phyloP scores from a whole-genome alignment of 2,113 vertebrate species.

The Atrichornis clamosus region DNA sequence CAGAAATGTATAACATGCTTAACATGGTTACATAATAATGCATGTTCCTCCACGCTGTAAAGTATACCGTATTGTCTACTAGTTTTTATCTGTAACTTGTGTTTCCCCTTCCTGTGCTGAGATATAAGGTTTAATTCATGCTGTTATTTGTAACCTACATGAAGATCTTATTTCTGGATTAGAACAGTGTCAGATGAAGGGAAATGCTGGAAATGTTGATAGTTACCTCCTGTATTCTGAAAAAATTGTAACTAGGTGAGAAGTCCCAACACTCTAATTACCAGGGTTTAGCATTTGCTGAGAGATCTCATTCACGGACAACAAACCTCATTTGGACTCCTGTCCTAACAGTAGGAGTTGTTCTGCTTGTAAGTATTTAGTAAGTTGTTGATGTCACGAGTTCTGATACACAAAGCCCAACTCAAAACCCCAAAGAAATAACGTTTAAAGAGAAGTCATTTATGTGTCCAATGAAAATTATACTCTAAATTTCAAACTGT shows the following conservation, averaged over 20 bases:
- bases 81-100: not conserved
- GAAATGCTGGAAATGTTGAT: not conserved
- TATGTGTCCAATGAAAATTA: not conserved
- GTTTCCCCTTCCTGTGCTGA: not conserved
- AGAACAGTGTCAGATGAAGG: not conserved
- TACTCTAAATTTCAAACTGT: not conserved
- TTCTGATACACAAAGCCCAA: not conserved
- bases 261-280: not conserved
- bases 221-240: not conserved
- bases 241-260: not conserved
- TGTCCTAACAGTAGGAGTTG: not conserved
- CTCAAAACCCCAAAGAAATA: not conserved
- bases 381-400: not conserved
- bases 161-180: not conserved
- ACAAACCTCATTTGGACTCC: not conserved
- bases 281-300: not conserved
- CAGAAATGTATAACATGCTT: fast-evolving
- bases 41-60: not conserved
- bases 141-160: not conserved
- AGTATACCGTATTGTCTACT: not conserved
- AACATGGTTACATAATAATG: not conserved
- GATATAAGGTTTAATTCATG: not conserved
- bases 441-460: not conserved
- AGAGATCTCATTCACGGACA: not conserved
- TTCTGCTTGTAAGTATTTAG: not conserved